phyloP scores from a whole-genome alignment of 1,140 invertebrate genomes.

The Drosophila prosaltans region DNA sequence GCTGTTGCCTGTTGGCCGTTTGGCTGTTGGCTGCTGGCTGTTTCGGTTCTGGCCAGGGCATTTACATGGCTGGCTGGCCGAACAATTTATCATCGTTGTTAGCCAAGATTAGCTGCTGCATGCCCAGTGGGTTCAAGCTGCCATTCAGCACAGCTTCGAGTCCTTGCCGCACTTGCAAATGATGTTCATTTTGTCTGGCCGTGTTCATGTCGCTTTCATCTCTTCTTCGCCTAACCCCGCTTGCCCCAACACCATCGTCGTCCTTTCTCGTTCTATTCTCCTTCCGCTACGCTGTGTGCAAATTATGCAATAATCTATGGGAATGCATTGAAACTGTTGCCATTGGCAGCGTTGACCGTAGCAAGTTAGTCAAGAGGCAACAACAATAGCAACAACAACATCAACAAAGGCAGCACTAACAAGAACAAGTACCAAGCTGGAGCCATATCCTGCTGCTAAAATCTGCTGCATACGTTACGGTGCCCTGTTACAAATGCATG shows the following conservation, averaged over 20 bases:
- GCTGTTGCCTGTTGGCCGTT: neutral
- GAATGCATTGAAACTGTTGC: conserved; percentile 69
- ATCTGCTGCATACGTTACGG: conserved; percentile 72
- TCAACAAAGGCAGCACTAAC: neutral
- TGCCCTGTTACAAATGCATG: conserved; percentile 28
- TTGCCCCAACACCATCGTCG: neutral
- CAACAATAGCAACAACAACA: conserved; percentile 12
- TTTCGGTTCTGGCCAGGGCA: neutral
- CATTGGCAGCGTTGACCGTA: conserved; percentile 58
- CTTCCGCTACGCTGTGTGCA: conserved; percentile 43
- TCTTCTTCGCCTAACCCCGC: neutral
- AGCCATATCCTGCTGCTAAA: conserved; percentile 44
- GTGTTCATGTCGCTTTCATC: conserved; percentile 1
- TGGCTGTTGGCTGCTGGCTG: neutral
- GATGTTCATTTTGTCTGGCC: conserved; percentile 56
- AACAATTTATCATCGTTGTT: conserved; percentile 71
- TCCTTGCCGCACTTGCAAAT: conserved; percentile 69
- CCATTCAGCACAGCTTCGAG: conserved; percentile 36
- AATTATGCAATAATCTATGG: conserved; percentile 79
- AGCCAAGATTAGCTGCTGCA: conserved; percentile 57
- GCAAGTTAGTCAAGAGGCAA: conserved; percentile 62
- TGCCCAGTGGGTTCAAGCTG: conserved; percentile 34
- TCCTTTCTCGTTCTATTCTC: conserved; percentile 6
- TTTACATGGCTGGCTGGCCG: conserved; percentile 33
- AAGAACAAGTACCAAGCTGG: conserved; percentile 10